Evolutionary conservation across 2,113 vertebrate genomes (phyloP), one percentile per base, ranked within the genome.

Genomic region (Boulengerochromis microlepis): DNA sequence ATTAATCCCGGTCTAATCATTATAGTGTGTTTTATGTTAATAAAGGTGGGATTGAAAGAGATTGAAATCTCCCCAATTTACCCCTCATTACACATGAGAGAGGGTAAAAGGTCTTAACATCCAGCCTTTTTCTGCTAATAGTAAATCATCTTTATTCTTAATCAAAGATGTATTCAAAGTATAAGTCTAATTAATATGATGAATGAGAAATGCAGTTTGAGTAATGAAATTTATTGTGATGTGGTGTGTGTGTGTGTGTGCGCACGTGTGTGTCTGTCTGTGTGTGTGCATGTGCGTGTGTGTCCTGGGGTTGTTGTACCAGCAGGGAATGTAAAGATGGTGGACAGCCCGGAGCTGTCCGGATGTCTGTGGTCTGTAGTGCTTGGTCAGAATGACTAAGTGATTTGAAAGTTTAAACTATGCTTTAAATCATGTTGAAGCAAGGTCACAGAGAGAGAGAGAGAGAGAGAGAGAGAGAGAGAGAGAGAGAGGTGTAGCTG

Each of bases 181-280:
- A 2, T 54, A 56, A 56, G 53, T 56, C 11, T 24, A 56, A 56
- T 24, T 56, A 54, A 24, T 24, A 12, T 12, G 53, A 54, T 54
- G n/a, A 54, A 22, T 54, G 52, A 53, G 52, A 53, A 53, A 53
- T 53, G 52, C 52, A 53, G 52, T 22, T 53, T 4, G n/a, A 53
- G 52, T 11, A 54, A 54, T 54, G 53, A 54, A 54, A 54, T 24
- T 22, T 54, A 54, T 54, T 12, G 10, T 7, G 10, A 4, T 22
- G 10, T 54, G 0, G 19, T 53, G 5, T 22, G 19, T 52, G 42
- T 47, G 42, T 15, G 15, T 45, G 15, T 1, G 15, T 2, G 42
- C 1, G 5, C 3, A 1, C 1, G 13, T 7, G 42, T 50, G 47
- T 19, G 47, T 18, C 1, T 45, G 6, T 45, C 1, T 45, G 42